Base-by-base conservation (phyloP, 53 echinoderm and acorn worm species). In the Echinarachnius parma region DNA sequence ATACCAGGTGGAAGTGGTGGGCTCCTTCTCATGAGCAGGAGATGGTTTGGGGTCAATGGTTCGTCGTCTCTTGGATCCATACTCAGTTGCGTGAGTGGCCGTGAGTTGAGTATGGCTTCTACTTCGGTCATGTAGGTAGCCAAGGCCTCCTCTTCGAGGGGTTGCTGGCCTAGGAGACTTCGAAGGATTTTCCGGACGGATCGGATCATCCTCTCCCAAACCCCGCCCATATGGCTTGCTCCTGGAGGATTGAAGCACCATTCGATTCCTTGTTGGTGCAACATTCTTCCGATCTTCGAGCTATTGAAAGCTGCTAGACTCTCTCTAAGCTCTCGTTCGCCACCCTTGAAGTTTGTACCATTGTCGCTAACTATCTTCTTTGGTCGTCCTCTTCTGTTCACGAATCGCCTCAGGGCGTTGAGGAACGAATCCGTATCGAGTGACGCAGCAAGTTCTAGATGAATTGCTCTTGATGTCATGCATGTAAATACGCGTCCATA, bases 401-500 rank as follows among this genome's bases (percentile, higher is more conserved):
- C 36, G 58, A 86, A 91, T 57, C 84, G 57, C 16, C 77, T 50
- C 0, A 86, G 71, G 10, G 83, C 80, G 52, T 91, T 75, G 3
- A 83, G 57, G 59, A 68, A 83, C 0, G 76, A 57, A 16, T 82
- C 83, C 2, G 80, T 82, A 26, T 90, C 82, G 53, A 87, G n/a
- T 8, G 83, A 85, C 27, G 80, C 23, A 2, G 77, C 72, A 36
- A 65, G 44, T 18, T 91, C 86, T 1, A 91, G 34, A 13, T 91
- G 89, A n/a, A 89, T 70, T 26, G 89, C 85, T 53, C 81, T 62
- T 5, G 34, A 36, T 2, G 81, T 44, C 5, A 86, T 10, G 24
- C 89, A 85, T 8, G 85, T 81, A 28, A 77, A 86, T 26, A 89
- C 14, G 44, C 81, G 71, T n/a, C 89, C 86, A 34, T 89, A 86